phyloP scores from a whole-genome alignment of 2,888 invertebrate genomes.

The Neuroscelio doddi region DNA sequence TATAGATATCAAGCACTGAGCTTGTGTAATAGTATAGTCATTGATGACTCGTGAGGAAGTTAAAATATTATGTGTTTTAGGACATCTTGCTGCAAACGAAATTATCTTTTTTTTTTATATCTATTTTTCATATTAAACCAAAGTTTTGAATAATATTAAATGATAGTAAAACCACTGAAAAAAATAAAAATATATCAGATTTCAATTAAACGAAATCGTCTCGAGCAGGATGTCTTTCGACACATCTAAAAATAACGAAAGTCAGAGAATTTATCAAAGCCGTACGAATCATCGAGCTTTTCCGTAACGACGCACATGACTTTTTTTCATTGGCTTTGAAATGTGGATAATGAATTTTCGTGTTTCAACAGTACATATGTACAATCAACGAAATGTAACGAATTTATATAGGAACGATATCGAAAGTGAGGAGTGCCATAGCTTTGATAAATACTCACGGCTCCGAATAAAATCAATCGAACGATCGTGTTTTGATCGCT shows the following conservation, averaged over 20 bases:
- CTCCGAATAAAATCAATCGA: constrained; percentile 29
- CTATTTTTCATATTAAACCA: neutral
- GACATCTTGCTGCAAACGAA: constrained; percentile 26
- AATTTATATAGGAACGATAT: constrained; percentile 35
- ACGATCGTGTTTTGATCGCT: constrained; percentile 3
- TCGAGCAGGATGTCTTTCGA: constrained; percentile 29
- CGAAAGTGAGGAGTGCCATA: constrained; percentile 14
- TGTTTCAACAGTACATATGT: constrained; percentile 23
- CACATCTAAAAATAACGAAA: constrained; percentile 22
- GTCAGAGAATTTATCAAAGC: constrained; percentile 39
- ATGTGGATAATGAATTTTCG: constrained; percentile 32
- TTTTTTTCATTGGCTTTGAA: constrained; percentile 16
- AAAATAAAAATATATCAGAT: no score
- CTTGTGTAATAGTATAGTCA: constrained; percentile 41
- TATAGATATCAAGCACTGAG: constrained; percentile 35
- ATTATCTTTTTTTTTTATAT: neutral
- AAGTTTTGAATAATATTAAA: constrained; percentile 4
- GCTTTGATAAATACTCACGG: constrained; percentile 32
- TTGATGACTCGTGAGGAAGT: constrained; percentile 30
- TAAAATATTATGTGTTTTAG: constrained; percentile 26
- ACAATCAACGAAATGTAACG: constrained; percentile 42
- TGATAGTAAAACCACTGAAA: no score
- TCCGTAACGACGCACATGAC: constrained; percentile 30
- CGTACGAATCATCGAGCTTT: constrained; percentile 18
- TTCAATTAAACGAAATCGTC: constrained; percentile 5